Conservation (phyloP, 23 tunicate species). For the Trididemnum nubilum region DNA sequence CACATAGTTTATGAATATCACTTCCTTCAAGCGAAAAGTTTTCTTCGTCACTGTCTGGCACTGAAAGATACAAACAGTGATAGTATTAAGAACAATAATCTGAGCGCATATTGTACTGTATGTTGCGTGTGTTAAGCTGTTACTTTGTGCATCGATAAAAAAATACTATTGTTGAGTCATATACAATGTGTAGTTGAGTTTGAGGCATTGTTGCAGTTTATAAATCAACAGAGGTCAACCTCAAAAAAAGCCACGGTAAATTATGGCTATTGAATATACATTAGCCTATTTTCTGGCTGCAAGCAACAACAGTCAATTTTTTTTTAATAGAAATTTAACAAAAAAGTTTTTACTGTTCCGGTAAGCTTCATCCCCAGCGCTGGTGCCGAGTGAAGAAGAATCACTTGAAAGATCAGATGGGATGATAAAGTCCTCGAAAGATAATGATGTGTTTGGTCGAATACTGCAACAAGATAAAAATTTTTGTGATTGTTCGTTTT, state of each 20-base stretch:
- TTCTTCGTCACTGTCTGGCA: slow-evolving; percentile 32
- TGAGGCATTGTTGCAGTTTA: neutral
- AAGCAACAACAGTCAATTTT: no score
- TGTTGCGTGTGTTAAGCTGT: neutral
- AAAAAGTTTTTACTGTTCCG: slow-evolving; percentile 52
- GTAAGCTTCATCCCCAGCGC: slow-evolving; percentile 25
- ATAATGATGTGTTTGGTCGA: slow-evolving; percentile 66
- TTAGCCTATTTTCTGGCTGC: no score
- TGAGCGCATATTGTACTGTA: no score
- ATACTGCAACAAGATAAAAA: slow-evolving; percentile 18
- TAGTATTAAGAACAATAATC: no score
- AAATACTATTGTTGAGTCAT: no score
- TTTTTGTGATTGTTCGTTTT: no score
- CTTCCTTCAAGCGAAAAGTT: slow-evolving; percentile 42
- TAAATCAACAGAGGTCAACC: neutral
- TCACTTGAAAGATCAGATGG: slow-evolving; percentile 51
- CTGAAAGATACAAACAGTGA: neutral
- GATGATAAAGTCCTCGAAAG: slow-evolving; percentile 37
- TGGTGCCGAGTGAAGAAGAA: slow-evolving; percentile 44
- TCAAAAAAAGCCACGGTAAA: neutral
- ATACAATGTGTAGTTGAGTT: neutral
- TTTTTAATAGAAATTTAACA: no score
- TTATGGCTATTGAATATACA: no score
- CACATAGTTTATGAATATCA: slow-evolving; percentile 67
- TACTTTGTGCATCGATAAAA: no score